Percentiles rank a stretch among this genome's conserved stretches.
These are phyloP conservation scores for Echeneis naucrates DNA, from an alignment of 2,797 vertebrate species.

Conservation along the genomic window DNA sequence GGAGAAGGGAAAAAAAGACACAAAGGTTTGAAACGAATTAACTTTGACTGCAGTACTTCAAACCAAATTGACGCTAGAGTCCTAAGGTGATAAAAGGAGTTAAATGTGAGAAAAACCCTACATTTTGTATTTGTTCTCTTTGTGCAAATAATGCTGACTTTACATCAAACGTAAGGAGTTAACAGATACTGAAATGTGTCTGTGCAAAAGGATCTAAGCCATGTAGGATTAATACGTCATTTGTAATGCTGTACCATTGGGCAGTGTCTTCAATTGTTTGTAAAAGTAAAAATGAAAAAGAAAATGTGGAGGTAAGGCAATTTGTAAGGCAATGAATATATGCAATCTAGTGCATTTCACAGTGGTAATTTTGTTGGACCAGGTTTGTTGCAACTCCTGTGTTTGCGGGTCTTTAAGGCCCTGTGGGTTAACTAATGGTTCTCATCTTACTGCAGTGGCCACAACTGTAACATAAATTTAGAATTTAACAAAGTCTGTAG, in stretches of 20 bases:
- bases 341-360: background rate
- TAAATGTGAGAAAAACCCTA: constrained; percentile 6
- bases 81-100: constrained; percentile 12
- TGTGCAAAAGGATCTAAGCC: background rate
- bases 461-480: background rate
- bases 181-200: background rate
- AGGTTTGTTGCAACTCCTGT: background rate
- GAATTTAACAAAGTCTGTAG: background rate
- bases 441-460: too few relatives aligned
- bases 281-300: background rate
- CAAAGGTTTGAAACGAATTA: constrained; percentile 27
- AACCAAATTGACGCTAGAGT: constrained; percentile 2
- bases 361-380: background rate
- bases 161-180: background rate
- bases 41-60: constrained; percentile 6
- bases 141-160: constrained; percentile 4
- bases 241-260: background rate
- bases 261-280: background rate
- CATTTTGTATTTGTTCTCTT: constrained; percentile 5
- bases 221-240: background rate
- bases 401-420: constrained; percentile 15
- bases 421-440: background rate
- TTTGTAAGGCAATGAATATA: background rate
- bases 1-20: constrained; percentile 13
- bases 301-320: background rate